Percentiles rank a stretch among this genome's conserved stretches.
phyloP scores from a whole-genome alignment of 2,113 vertebrate species.

The Equus przewalskii region DNA sequence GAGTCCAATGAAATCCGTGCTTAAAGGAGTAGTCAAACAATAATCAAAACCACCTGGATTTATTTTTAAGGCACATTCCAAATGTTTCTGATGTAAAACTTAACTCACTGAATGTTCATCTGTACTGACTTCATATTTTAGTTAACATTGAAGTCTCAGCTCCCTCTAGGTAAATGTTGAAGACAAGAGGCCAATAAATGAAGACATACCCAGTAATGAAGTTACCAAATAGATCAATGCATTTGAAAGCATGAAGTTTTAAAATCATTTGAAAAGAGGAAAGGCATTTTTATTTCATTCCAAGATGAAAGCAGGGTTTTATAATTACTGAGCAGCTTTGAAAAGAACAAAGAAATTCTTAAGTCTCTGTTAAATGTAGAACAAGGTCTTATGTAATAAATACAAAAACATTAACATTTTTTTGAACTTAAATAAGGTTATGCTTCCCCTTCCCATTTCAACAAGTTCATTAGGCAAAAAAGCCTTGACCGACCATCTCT shows the following conservation, averaged over 20 bases:
- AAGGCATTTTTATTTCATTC: conserved; percentile 45
- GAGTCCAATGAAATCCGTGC: not conserved
- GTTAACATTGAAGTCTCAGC: not conserved
- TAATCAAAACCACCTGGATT: not conserved
- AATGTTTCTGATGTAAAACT: not conserved
- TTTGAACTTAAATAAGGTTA: conserved; percentile 59
- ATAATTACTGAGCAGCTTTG: conserved; percentile 40
- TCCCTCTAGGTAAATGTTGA: conserved; percentile 2
- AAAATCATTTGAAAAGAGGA: not conserved
- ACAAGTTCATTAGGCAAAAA: conserved; percentile 10
- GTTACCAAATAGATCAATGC: not conserved
- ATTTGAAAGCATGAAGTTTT: not conserved
- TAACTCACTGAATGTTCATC: not conserved
- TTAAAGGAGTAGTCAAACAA: not conserved
- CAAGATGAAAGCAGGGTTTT: conserved; percentile 63
- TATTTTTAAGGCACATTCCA: not conserved
- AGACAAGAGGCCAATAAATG: not conserved
- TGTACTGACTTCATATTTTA: not conserved
- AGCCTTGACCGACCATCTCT: not conserved
- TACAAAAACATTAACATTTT: conserved; percentile 40
- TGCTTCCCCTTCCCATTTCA: not conserved
- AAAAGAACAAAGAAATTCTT: conserved; percentile 58
- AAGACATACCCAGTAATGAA: not conserved
- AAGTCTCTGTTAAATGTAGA: conserved; percentile 43
- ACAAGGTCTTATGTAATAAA: conserved; percentile 59